Percentiles rank a stretch among this genome's conserved stretches.
phyloP scores from a whole-genome alignment of 2,888 invertebrate species.

The Litoditis marina region DNA sequence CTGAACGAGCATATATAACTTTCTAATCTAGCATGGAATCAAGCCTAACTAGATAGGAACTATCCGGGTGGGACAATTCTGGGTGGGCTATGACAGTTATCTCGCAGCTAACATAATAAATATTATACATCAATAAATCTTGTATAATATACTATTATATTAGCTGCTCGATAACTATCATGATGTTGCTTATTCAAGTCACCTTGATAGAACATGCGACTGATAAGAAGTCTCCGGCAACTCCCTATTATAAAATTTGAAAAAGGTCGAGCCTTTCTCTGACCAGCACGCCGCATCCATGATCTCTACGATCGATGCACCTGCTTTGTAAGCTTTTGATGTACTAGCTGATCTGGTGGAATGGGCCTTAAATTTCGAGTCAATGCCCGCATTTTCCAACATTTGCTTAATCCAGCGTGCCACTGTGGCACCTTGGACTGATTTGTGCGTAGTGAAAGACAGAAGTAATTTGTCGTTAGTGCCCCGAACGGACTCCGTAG shows the following conservation, averaged over 20 bases:
- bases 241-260: not conserved
- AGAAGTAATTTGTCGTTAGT: not conserved
- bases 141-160: conserved; percentile 1
- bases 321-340: not conserved
- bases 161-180: not conserved
- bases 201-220: not conserved
- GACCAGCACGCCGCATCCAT: not conserved
- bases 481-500: not conserved
- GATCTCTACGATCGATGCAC: not conserved
- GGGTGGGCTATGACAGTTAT: too few relatives aligned
- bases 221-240: not conserved
- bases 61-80: too few relatives aligned
- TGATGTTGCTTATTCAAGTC: not conserved
- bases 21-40: too few relatives aligned
- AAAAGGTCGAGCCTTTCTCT: not conserved
- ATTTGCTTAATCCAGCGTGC: conserved; percentile 9
- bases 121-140: too few relatives aligned
- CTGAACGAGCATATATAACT: too few relatives aligned
- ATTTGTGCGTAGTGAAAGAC: not conserved
- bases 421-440: conserved; percentile 6
- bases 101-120: too few relatives aligned
- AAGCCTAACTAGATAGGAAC: too few relatives aligned
- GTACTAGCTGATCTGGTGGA: conserved; percentile 8
- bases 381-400: not conserved
- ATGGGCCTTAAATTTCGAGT: conserved; percentile 9